These are phyloP conservation scores for Lampris incognitus DNA, from an alignment of 2,113 vertebrate genomes.

Conservation along the genomic window DNA sequence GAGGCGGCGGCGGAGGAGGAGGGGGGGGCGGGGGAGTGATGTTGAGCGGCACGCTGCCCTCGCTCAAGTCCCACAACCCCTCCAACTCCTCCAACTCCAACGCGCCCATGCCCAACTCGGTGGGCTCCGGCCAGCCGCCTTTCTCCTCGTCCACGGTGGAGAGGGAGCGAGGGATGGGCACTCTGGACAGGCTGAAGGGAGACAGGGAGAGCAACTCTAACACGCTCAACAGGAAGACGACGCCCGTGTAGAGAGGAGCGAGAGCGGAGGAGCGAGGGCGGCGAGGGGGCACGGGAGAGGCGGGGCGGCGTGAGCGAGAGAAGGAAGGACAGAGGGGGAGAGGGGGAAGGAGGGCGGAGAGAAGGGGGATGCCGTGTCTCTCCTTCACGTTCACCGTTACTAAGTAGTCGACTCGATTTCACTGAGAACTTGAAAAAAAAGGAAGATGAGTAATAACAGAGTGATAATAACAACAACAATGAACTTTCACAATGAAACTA, in stretches of 20 bases:
- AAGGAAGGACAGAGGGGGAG: conserved; percentile 25
- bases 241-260: conserved; percentile 81
- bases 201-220: conserved; percentile 88
- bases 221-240: conserved; percentile 93
- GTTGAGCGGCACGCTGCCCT: conserved; percentile 84
- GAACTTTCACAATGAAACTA: conserved; percentile 77
- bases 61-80: conserved; percentile 83
- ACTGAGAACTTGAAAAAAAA: conserved; percentile 53
- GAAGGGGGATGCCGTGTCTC: conserved; percentile 42
- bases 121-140: conserved; percentile 85
- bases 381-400: conserved; percentile 72
- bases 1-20: conserved; percentile 43
- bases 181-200: conserved; percentile 84
- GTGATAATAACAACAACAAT: conserved; percentile 83
- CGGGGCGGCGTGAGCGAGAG: conserved; percentile 26
- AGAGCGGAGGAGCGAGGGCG: neutral
- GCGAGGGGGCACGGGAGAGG: neutral
- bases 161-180: conserved; percentile 84
- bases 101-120: conserved; percentile 83
- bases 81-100: conserved; percentile 82
- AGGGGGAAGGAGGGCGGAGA: conserved; percentile 30
- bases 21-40: conserved; percentile 74
- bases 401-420: conserved; percentile 61
- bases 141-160: conserved; percentile 82
- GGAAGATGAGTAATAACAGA: conserved; percentile 72